Evolutionary conservation across 1,140 invertebrate genomes (phyloP).

Genomic region (Xylocopa sonorina): DNA sequence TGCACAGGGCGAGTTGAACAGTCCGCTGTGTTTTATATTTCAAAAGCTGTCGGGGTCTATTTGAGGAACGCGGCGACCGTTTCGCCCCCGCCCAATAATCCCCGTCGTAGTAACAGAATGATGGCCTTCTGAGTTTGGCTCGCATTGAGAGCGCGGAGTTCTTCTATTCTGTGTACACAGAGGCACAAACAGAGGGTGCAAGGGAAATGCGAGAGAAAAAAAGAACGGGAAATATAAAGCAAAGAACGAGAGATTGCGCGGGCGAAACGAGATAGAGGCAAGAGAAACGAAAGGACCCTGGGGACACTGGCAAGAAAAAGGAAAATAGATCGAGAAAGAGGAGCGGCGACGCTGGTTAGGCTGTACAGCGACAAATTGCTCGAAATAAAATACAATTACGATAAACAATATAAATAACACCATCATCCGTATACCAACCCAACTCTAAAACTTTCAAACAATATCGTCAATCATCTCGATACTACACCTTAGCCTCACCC

Average conservation of each 20-base stretch:
- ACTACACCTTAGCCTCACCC: no score
- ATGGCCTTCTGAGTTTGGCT: not conserved
- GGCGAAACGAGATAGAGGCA: not conserved
- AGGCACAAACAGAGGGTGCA: not conserved
- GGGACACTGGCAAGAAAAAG: slow-evolving; percentile 20
- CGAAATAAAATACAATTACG: slow-evolving; percentile 22
- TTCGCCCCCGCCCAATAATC: no score
- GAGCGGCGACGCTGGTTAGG: not conserved
- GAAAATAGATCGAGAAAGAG: not conserved
- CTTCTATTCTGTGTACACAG: not conserved
- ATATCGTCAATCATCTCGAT: no score
- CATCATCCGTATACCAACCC: no score
- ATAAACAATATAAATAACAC: not conserved
- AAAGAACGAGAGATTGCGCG: not conserved
- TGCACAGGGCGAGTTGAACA: no score
- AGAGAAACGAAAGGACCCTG: not conserved
- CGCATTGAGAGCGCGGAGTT: not conserved
- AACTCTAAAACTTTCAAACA: no score
- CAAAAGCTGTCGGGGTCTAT: no score
- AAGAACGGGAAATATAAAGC: not conserved
- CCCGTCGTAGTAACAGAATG: not conserved
- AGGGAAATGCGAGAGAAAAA: not conserved
- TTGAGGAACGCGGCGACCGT: not conserved
- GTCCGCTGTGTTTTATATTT: no score
- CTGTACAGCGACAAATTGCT: not conserved